These are phyloP conservation scores for Thaumatotibia leucotreta DNA, from an alignment of 1,140 invertebrate species.

Conservation along the genomic window DNA sequence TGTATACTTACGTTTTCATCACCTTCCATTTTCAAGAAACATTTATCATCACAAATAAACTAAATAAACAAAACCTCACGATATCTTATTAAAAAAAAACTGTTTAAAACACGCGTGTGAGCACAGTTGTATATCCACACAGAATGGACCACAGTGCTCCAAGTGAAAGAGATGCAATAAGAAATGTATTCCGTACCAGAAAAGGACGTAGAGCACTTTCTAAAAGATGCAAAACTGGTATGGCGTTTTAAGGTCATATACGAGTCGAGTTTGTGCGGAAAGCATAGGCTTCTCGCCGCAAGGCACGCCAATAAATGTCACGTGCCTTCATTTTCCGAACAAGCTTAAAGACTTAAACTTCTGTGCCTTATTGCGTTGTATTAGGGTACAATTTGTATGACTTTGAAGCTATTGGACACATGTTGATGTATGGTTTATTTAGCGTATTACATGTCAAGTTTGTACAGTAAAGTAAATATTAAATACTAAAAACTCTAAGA, in stretches of 20 bases:
- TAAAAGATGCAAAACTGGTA: constrained; percentile 42
- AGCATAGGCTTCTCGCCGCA: too few relatives aligned
- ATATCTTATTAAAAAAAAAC: constrained; percentile 19
- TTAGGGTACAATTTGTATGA: background rate
- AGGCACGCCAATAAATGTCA: too few relatives aligned
- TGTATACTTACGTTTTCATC: constrained; percentile 15
- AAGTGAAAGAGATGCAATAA: constrained; percentile 29
- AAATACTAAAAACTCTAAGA: too few relatives aligned
- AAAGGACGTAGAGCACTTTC: constrained; percentile 50
- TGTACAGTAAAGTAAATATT: too few relatives aligned
- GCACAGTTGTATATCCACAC: constrained; percentile 24
- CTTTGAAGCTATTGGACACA: background rate
- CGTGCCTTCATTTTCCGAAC: too few relatives aligned
- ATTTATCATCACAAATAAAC: background rate
- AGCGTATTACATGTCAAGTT: too few relatives aligned
- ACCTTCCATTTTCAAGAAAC: constrained; percentile 16
- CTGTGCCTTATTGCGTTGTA: background rate
- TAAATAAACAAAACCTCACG: background rate
- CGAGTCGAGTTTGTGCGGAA: background rate
- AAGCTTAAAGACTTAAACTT: too few relatives aligned
- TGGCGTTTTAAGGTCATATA: constrained; percentile 64
- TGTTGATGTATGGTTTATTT: too few relatives aligned
- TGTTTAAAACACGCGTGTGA: constrained; percentile 20
- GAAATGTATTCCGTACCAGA: constrained; percentile 17
- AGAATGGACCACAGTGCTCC: constrained; percentile 20